Conservation (phyloP, 2,888 invertebrate species). For the Myopa tessellatipennis region DNA sequence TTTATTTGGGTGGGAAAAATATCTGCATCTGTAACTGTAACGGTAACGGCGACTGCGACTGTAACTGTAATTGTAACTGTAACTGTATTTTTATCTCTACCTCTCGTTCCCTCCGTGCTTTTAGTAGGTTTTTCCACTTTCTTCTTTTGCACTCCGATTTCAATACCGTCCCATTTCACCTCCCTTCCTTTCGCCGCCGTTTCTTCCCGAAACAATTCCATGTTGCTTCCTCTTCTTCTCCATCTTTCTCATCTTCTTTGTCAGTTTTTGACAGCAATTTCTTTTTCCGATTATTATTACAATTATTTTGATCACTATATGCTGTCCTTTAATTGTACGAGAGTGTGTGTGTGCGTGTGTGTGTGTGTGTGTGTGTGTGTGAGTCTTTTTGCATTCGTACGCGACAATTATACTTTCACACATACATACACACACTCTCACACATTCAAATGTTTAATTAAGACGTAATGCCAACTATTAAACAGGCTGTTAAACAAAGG, state of each 20-base stretch:
- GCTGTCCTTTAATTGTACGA: background rate
- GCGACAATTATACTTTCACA: background rate
- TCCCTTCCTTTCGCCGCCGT: no score
- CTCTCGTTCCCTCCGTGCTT: no score
- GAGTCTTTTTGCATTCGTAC: background rate
- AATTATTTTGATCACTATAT: background rate
- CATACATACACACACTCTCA: background rate
- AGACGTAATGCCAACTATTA: slow-evolving; percentile 30
- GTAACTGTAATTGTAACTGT: no score
- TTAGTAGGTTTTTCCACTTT: no score
- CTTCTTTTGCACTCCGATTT: no score
- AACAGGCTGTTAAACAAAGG: slow-evolving; percentile 16
- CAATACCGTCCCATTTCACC: no score
- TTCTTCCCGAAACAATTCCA: no score
- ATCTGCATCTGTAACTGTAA: no score
- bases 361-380: background rate
- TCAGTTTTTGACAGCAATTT: slow-evolving; percentile 2
- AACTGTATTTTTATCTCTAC: no score
- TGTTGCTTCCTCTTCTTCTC: no score
- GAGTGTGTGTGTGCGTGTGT: background rate
- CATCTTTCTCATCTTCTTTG: background rate
- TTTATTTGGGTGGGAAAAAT: no score
- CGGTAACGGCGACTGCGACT: no score
- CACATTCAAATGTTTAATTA: slow-evolving; percentile 24
- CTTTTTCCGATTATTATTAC: background rate